phyloP scores from a whole-genome alignment of 2,113 vertebrate species.

The Cebidichthys violaceus region DNA sequence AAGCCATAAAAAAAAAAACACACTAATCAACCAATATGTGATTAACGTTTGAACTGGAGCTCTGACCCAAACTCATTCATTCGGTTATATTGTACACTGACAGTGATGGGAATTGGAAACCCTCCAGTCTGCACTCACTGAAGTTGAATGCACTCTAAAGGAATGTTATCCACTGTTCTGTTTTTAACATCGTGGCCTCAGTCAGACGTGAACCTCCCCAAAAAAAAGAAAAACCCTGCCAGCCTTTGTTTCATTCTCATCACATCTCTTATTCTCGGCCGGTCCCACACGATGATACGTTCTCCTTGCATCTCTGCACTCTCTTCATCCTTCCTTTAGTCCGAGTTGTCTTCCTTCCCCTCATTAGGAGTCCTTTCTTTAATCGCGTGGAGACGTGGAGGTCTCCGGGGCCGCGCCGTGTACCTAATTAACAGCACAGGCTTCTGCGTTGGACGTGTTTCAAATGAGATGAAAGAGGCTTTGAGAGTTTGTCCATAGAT shows the following conservation, averaged over 20 bases:
- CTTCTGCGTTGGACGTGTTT: conserved; percentile 2
- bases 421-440: conserved; percentile 49
- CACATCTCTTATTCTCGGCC: not conserved
- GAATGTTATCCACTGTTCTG: not conserved
- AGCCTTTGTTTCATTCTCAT: not conserved
- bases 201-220: not conserved
- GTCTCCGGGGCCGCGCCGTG: conserved; percentile 34
- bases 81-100: conserved; percentile 5
- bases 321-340: conserved; percentile 6
- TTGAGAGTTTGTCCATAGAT: conserved; percentile 2
- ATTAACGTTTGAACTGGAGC: conserved; percentile 39
- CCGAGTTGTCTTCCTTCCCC: conserved; percentile 17
- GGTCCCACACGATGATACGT: not conserved
- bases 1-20: conserved; percentile 47
- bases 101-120: conserved; percentile 28
- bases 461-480: conserved; percentile 20
- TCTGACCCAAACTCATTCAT: conserved; percentile 37
- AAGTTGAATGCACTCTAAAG: conserved; percentile 20
- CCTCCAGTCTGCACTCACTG: conserved; percentile 12
- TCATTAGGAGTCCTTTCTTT: conserved; percentile 27
- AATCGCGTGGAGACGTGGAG: conserved; percentile 28
- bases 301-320: conserved; percentile 5
- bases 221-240: not conserved
- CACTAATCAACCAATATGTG: conserved; percentile 35
- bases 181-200: not conserved